Conservation (phyloP, 2,888 invertebrate genomes). For the Liposcelis brunnea region DNA sequence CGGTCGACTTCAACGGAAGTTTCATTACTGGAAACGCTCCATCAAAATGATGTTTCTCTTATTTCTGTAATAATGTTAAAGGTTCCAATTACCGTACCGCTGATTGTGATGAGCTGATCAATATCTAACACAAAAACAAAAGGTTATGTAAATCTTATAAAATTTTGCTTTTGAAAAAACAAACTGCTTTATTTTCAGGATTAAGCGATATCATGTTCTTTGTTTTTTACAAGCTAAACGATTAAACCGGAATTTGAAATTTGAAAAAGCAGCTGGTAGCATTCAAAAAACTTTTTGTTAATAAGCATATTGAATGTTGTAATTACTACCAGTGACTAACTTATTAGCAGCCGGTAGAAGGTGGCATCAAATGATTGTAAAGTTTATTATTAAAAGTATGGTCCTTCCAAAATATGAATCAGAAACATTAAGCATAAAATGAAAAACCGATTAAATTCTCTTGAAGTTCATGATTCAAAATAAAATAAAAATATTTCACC, state of each 20-base stretch:
- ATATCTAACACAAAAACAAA: slow-evolving; percentile 48
- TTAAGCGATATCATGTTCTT: slow-evolving; percentile 87
- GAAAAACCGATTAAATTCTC: slow-evolving; percentile 7
- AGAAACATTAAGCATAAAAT: slow-evolving; percentile 28
- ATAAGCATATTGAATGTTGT: slow-evolving; percentile 94
- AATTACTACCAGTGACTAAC: slow-evolving; percentile 95
- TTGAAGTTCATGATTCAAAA: slow-evolving; percentile 8
- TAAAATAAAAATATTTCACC: no score
- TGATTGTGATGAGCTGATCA: slow-evolving; percentile 89
- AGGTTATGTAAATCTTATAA: slow-evolving; percentile 1
- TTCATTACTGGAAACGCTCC: slow-evolving; percentile 75
- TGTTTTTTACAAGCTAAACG: slow-evolving; percentile 83
- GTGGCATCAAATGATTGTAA: slow-evolving; percentile 68
- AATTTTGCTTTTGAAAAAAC: no score
- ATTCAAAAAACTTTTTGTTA: slow-evolving; percentile 90
- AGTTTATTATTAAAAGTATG: slow-evolving; percentile 87
- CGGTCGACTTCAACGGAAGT: slow-evolving; percentile 78
- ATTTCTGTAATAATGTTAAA: slow-evolving; percentile 95
- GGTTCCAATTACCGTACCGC: slow-evolving; percentile 94
- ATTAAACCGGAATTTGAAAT: slow-evolving; percentile 92
- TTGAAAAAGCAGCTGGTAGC: slow-evolving; percentile 76
- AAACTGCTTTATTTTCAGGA: slow-evolving; percentile 65
- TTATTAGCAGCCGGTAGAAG: slow-evolving; percentile 77
- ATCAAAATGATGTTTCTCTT: slow-evolving; percentile 91
- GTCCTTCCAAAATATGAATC: slow-evolving; percentile 81